Evolutionary conservation across 2,888 invertebrate species (phyloP).

Genomic region (Lasioglossum vierecki): DNA sequence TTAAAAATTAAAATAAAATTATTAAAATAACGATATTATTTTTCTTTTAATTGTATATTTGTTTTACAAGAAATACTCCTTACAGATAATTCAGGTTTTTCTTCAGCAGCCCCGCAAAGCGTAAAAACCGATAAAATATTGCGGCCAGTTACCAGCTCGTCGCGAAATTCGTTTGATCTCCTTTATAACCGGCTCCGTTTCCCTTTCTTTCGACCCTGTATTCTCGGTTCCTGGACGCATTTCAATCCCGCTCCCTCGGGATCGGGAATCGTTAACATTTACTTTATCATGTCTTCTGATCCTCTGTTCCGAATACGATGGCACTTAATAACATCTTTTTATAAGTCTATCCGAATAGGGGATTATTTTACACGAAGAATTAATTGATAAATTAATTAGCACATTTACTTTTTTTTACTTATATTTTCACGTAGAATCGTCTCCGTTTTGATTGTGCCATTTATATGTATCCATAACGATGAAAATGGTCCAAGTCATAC

Average conservation of each 20-base stretch:
- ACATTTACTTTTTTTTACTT: background rate
- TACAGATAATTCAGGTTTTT: background rate
- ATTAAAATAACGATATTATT: no score
- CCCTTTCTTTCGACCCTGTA: constrained; percentile 3
- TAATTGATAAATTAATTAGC: no score
- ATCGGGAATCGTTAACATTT: constrained; percentile 8
- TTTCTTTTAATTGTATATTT: no score
- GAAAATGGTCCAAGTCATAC: no score
- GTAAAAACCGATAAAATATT: constrained; percentile 62
- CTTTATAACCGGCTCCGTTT: constrained; percentile 12
- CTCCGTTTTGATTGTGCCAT: background rate
- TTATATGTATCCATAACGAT: no score
- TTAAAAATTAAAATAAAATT: no score
- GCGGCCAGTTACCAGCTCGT: constrained; percentile 38
- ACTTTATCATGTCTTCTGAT: background rate
- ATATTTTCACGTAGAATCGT: background rate
- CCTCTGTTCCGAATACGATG: background rate
- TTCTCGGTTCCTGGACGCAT: constrained; percentile 10
- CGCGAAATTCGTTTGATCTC: constrained; percentile 50
- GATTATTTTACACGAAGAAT: no score
- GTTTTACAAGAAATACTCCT: background rate
- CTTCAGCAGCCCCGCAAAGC: constrained; percentile 14
- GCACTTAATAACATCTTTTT: background rate
- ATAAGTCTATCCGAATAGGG: background rate
- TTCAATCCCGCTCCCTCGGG: background rate